Evolutionary conservation across 2,797 vertebrate species (phyloP).

Genomic region (Bradypus variegatus): DNA sequence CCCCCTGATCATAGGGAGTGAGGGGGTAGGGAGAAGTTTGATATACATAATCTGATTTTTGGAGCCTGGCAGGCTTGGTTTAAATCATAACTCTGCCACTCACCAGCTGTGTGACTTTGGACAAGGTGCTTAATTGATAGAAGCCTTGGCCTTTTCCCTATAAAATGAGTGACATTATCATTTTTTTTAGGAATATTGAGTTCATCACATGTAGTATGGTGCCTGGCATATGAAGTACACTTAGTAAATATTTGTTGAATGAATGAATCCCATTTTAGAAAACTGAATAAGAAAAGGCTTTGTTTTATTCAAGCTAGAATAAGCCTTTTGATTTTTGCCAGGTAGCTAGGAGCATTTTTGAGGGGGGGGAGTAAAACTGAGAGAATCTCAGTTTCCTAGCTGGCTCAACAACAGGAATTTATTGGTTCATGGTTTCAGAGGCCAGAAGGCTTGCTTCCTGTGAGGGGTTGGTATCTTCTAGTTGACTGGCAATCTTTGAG

Average conservation of each 20-base stretch:
- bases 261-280: constrained; percentile 19
- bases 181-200: neutral
- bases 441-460: no score
- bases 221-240: neutral
- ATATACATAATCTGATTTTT: neutral
- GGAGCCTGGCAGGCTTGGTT: neutral
- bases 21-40: neutral
- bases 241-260: constrained; percentile 5
- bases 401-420: no score
- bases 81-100: neutral
- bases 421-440: no score
- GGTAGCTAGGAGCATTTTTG: constrained; percentile 19
- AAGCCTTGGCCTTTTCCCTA: neutral
- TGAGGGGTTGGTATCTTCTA: no score
- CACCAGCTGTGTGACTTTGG: neutral
- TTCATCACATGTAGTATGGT: neutral
- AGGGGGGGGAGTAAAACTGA: constrained; percentile 4
- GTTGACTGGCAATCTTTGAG: no score
- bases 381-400: neutral
- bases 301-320: constrained; percentile 22
- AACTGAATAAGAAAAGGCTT: constrained; percentile 28
- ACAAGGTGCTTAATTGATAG: neutral
- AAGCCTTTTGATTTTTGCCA: constrained; percentile 34
- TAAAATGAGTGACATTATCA: neutral
- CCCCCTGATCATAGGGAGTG: neutral